Percentiles rank a stretch among this genome's conserved stretches.
These are phyloP conservation scores for Thumatha senex DNA, from an alignment of 2,888 invertebrate genomes.

Conservation along the genomic window DNA sequence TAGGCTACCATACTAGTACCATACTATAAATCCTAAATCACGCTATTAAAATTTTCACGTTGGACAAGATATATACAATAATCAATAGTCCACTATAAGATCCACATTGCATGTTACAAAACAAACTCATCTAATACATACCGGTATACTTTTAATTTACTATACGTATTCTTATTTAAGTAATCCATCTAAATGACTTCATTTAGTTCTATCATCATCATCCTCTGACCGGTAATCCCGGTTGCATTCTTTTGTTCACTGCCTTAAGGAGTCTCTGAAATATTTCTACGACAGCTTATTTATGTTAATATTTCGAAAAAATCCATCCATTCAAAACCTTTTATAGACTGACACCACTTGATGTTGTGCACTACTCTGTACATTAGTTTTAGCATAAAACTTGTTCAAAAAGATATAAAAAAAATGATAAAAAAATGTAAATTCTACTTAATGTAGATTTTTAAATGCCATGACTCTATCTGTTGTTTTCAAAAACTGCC, in stretches of 20 bases:
- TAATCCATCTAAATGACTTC: too few species aligned
- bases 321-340: slow-evolving; percentile 75
- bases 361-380: slow-evolving; percentile 80
- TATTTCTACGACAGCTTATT: slow-evolving; percentile 44
- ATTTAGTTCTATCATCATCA: too few species aligned
- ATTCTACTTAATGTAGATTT: slow-evolving; percentile 44
- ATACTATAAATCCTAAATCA: too few species aligned
- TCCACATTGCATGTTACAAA: too few species aligned
- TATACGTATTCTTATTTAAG: slow-evolving; percentile 1
- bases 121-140: too few species aligned
- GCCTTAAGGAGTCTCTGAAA: slow-evolving; percentile 21
- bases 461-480: slow-evolving; percentile 42
- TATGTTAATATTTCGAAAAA: slow-evolving; percentile 51
- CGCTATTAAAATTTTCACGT: neutral
- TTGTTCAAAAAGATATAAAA: slow-evolving; percentile 51
- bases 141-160: slow-evolving; percentile 5
- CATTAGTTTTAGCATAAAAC: slow-evolving; percentile 67
- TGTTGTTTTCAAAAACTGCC: slow-evolving; percentile 26
- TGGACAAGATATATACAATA: neutral
- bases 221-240: too few species aligned
- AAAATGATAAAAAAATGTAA: slow-evolving; percentile 47
- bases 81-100: too few species aligned
- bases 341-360: slow-evolving; percentile 81
- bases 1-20: too few species aligned
- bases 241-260: slow-evolving; percentile 11